phyloP scores from a whole-genome alignment of 2,113 vertebrate species.

The Fulica atra region DNA sequence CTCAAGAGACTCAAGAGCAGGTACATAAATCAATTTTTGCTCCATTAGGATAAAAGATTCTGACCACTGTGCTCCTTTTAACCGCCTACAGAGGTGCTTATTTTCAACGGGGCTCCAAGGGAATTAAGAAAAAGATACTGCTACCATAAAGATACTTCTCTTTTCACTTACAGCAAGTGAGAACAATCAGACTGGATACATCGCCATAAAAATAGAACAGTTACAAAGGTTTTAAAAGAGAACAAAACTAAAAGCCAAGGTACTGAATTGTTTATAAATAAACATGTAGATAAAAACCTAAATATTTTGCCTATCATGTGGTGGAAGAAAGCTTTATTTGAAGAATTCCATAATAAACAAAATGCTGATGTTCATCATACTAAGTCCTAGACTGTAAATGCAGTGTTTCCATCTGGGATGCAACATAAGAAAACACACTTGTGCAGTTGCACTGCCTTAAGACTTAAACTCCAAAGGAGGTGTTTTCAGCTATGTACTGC shows the following conservation, averaged over 20 bases:
- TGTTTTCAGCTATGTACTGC: not conserved
- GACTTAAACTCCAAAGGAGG: not conserved
- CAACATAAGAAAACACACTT: not conserved
- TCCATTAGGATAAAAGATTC: not conserved
- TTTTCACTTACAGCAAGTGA: not conserved
- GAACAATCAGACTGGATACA: not conserved
- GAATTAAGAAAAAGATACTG: not conserved
- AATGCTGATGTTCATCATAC: not conserved
- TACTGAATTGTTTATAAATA: not conserved
- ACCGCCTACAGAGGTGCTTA: not conserved
- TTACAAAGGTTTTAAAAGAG: not conserved
- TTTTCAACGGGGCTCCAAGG: not conserved
- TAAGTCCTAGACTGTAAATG: not conserved
- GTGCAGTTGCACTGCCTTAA: not conserved
- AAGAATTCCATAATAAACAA: not conserved
- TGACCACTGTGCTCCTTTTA: not conserved
- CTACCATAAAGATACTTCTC: not conserved
- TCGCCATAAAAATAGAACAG: not conserved
- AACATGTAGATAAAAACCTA: not conserved
- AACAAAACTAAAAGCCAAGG: not conserved
- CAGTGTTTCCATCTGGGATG: not conserved
- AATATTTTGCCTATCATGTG: not conserved
- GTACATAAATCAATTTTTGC: not conserved
- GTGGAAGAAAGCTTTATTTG: not conserved
- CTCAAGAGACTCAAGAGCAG: not conserved